Conservation (phyloP, 2,888 invertebrate species). For the Linnaemya vulpina region DNA sequence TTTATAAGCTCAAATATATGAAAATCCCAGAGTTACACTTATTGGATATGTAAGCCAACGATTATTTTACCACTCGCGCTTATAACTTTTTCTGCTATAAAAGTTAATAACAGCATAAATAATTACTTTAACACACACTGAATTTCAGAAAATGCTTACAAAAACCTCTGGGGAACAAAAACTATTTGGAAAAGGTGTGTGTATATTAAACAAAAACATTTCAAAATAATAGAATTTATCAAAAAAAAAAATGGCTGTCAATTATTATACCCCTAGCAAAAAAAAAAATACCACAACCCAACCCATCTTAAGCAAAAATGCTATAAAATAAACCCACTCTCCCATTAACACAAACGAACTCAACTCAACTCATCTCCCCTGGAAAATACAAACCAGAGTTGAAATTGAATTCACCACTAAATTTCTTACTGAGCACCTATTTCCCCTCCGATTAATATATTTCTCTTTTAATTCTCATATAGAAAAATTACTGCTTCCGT, state of each 20-base stretch:
- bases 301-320: not conserved
- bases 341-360: not conserved
- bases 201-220: not conserved
- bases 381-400: not conserved
- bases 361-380: not conserved
- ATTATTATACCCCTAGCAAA: not conserved
- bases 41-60: no score
- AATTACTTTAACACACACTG: no score
- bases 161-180: not conserved
- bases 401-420: conserved; percentile 37
- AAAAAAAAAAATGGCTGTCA: conserved; percentile 64
- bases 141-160: no score
- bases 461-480: not conserved
- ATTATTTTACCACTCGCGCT: no score
- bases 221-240: not conserved
- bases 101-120: no score
- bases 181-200: not conserved
- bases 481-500: conserved; percentile 39
- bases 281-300: not conserved
- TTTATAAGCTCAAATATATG: no score
- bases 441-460: conserved; percentile 31
- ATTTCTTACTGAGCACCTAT: no score
- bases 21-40: no score
- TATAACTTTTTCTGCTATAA: no score
- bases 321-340: conserved; percentile 41